Evolutionary conservation across 92 coral and sea anemone genomes (phyloP), one percentile per base, ranked within the genome.

Genomic region (Umimayanthus kanabou): DNA sequence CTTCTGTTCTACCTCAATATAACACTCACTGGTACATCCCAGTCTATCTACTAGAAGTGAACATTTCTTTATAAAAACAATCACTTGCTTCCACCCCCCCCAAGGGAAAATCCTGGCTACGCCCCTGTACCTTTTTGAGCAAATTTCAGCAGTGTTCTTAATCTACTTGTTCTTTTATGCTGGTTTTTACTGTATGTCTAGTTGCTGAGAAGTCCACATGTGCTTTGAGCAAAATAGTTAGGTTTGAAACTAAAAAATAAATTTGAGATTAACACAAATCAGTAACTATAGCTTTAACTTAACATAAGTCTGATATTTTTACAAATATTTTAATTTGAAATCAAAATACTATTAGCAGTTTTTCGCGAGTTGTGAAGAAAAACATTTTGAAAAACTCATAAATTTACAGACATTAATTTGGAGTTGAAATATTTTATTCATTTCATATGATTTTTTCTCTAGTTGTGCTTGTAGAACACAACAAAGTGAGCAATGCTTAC

Each of bases 401-500:
- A 15, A 71, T 39, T 71, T 71, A 15, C 76, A 71, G 30, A 71
- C 76, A 2, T 71, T 71, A 71, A 71, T 71, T 71, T 71, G 39
- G 76, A 71, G 39, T 71, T 71, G 39, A 71, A 71, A 71, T 25
- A 1, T 39, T 71, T 6, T 71, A 13, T 25, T 6, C 76, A 71
- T 71, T 71, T 71, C 76, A 71, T 25, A 28, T 71, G 76, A 71
- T 71, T 71, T 28, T 6, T 71, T 71, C 39, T 71, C 76, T 15
- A 71, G 16, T 71, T 71, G 76, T 71, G 42, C 76, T 71, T 26
- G 76, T 71, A 29, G 39, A 71, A 71, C 76, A 6, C 76, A 74
- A 37, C 79, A 74, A 47, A 74, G 79, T 74, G 23, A 25, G 79
- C 79, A 74, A 39, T 74, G 16, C 45, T 61, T 61, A 61, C n/a